These are phyloP conservation scores for Mus caroli DNA, from an alignment of 2,797 vertebrate species.

Conservation along the genomic window DNA sequence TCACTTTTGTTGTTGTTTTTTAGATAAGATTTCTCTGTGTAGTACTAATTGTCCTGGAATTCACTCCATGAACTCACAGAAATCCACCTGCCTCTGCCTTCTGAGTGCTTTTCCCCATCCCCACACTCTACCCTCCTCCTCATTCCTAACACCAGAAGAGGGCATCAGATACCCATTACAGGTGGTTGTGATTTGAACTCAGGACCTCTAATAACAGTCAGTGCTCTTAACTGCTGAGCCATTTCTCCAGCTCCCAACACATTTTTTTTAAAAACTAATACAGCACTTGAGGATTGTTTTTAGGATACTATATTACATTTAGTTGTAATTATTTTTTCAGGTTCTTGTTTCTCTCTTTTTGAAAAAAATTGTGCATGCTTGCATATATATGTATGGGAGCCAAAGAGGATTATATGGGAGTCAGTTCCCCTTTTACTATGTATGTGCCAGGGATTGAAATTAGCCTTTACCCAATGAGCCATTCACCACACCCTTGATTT, in stretches of 20 bases:
- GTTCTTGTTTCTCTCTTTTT: neutral
- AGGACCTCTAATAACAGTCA: no score
- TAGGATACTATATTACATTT: neutral
- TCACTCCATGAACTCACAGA: neutral
- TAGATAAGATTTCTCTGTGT: neutral
- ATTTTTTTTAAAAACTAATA: slow-evolving; percentile 19
- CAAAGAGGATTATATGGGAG: neutral
- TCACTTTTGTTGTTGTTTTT: neutral
- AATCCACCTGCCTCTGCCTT: neutral
- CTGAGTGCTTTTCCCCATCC: neutral
- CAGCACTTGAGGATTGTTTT: neutral
- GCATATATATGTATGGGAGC: neutral
- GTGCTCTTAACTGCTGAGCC: no score
- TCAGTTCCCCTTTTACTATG: neutral
- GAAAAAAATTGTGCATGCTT: neutral
- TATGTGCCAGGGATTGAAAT: neutral
- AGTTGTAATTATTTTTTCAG: neutral
- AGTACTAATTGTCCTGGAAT: neutral
- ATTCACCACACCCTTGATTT: neutral
- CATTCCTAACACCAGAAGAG: no score
- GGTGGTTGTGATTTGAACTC: no score
- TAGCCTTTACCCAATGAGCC: neutral
- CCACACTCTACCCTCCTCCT: no score
- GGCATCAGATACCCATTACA: no score
- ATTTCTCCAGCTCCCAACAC: no score